Conservation (phyloP, 37 sponge, comb jelly and placozoan genomes). For the Crambe crambe region DNA sequence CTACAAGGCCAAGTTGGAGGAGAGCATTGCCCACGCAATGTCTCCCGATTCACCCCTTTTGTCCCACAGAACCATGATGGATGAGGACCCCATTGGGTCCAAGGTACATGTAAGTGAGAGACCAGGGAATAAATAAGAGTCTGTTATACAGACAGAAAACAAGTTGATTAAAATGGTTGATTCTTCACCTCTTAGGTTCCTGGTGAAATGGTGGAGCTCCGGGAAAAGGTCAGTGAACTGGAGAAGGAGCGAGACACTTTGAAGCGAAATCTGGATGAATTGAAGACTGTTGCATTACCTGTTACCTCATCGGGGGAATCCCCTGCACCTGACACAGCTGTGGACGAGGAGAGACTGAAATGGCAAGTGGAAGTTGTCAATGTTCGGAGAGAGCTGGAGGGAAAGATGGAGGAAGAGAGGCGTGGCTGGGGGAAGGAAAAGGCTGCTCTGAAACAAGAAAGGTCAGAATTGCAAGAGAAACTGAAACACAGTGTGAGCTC, state of each 20-base stretch:
- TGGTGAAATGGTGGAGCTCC: background rate
- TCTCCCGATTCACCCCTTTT: too few relatives aligned
- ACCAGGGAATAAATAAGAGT: too few relatives aligned
- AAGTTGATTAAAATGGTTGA: too few relatives aligned
- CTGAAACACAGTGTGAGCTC: background rate
- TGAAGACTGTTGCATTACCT: background rate
- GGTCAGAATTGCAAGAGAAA: background rate
- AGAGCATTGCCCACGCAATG: background rate
- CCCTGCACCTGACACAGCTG: background rate
- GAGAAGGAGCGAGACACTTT: background rate
- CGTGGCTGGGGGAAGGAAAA: background rate
- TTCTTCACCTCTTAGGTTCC: background rate
- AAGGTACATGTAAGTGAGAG: too few relatives aligned
- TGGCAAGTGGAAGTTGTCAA: slow-evolving; percentile 55
- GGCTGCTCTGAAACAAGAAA: slow-evolving; percentile 1
- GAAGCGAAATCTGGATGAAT: background rate
- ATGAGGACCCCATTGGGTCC: too few relatives aligned
- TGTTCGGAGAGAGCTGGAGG: slow-evolving; percentile 27
- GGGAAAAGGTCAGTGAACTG: background rate
- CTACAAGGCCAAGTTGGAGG: slow-evolving; percentile 17
- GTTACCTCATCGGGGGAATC: background rate
- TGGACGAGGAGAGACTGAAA: slow-evolving; percentile 50
- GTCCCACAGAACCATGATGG: too few relatives aligned
- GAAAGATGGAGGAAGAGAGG: background rate
- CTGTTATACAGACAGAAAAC: too few relatives aligned